Base-by-base conservation (phyloP, 2,113 vertebrate genomes). In the Trichomycterus rosablanca region DNA sequence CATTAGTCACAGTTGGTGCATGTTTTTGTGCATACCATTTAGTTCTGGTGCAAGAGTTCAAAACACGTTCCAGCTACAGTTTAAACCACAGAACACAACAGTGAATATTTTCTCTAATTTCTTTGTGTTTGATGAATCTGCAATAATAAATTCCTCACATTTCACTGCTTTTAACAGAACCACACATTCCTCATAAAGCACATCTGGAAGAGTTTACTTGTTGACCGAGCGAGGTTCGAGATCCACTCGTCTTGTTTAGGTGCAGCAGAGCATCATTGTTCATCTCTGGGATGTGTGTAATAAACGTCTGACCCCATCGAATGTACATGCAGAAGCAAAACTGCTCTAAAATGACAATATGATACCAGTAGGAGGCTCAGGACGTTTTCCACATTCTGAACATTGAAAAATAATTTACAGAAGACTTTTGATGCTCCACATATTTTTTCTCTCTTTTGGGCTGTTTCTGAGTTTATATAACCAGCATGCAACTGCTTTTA, bases 91-190 rank as follows among this genome's bases (percentile, higher is more conserved):
- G n/a, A 23, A 37, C 49, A 44, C 49, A 53, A 35, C 18, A 54
- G 9, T 14, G 19, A 16, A 56, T 16, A 7, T 7, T 3, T 19
- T 30, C 15, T 30, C 14, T 55, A 18, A n/a, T 20, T 40, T 5
- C 15, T 39, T 16, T 14, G 19, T 19, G 10, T 56, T 30, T 59
- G 16, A 37, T 19, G 20, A 32, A 44, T 46, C 62, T 61, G 42
- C 57, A 74, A 67, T 20, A 49, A 70, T 71, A 67, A 68, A 80
- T 82, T 80, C 77, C 78, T 50, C 49, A 54, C 50, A 26, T 76
- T 78, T 77, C 69, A 50, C 64, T 62, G 53, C 65, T 53, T 70
- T 61, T 30, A 54, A 66, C 59, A 59, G 62, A 71, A 74, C 73
- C 75, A 48, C 74, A 64, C 70, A 68, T 77, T 81, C 76, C 74